A percentile compares a stretch with the other conserved stretches of the same genome.
Evolutionary conservation across 23 tunicate genomes (phyloP).

Genomic region (Botrylloides violaceus): DNA sequence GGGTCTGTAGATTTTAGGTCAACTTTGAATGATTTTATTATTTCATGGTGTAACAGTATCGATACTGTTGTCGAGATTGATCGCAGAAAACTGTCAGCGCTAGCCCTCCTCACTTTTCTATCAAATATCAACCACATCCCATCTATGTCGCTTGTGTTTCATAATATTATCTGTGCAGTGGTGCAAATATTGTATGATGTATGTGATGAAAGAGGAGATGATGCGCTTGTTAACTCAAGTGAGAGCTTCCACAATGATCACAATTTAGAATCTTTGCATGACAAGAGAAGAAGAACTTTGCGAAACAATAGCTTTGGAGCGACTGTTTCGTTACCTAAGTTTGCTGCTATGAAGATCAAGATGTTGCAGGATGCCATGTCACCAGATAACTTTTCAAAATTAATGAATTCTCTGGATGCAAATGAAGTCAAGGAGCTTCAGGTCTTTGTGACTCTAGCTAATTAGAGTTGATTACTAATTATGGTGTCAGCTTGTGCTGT

Average conservation of each 20-base stretch:
- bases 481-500: too few relatives aligned
- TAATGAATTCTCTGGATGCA: not conserved
- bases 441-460: too few relatives aligned
- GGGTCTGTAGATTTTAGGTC: not conserved
- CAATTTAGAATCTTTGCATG: slow-evolving; percentile 2
- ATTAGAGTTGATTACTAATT: too few relatives aligned
- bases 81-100: not conserved
- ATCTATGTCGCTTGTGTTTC: not conserved
- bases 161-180: slow-evolving; percentile 5
- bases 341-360: slow-evolving; percentile 5
- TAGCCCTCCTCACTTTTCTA: slow-evolving; percentile 1
- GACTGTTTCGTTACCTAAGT: not conserved
- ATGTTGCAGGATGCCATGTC: not conserved
- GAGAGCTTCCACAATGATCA: slow-evolving; percentile 7
- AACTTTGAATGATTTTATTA: not conserved
- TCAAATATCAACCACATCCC: not conserved
- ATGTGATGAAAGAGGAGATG: slow-evolving; percentile 40
- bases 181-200: slow-evolving; percentile 56
- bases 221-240: slow-evolving; percentile 10
- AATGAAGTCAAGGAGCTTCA: slow-evolving; percentile 1
- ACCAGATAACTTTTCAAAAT: not conserved
- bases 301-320: not conserved
- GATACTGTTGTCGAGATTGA: slow-evolving; percentile 16
- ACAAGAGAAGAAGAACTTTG: slow-evolving; percentile 9
- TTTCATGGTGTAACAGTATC: slow-evolving; percentile 10